Conservation (phyloP, 2,113 vertebrate genomes). For the Conger conger region DNA sequence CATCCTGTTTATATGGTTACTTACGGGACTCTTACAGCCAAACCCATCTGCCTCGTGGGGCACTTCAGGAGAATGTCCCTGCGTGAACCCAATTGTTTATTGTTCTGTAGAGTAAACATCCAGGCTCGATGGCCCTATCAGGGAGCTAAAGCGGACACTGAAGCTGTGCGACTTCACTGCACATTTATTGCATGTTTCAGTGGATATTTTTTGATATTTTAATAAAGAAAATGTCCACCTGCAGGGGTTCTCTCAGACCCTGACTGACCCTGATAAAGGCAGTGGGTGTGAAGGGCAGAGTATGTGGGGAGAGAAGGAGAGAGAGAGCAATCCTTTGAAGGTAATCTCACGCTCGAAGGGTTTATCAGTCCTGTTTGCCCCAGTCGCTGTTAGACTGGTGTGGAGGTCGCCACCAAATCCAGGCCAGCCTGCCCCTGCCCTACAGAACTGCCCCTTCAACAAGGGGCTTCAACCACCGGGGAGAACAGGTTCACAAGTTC, state of each 20-base stretch:
- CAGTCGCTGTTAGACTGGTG: conserved; percentile 57
- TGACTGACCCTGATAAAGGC: not conserved
- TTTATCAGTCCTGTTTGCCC: conserved; percentile 71
- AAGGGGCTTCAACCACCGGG: conserved; percentile 1
- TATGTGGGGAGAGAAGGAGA: conserved; percentile 36
- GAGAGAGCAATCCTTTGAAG: conserved; percentile 64
- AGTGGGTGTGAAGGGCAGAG: conserved; percentile 30
- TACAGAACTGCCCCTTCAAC: not conserved
- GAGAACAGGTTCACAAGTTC: conserved; percentile 54
- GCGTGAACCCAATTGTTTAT: conserved; percentile 38
- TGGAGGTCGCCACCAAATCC: conserved; percentile 64
- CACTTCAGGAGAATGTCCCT: not conserved
- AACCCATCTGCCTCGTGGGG: not conserved
- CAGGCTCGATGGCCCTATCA: conserved; percentile 8
- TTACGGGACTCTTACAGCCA: not conserved
- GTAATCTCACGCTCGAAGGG: conserved; percentile 69
- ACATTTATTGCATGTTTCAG: not conserved
- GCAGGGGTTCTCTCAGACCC: not conserved
- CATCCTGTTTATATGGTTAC: not conserved
- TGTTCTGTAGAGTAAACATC: conserved; percentile 31
- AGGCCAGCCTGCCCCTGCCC: conserved; percentile 19
- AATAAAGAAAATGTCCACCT: not conserved
- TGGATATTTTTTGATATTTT: not conserved
- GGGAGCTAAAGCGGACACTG: not conserved
- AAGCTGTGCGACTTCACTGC: not conserved